Evolutionary conservation across 1,140 invertebrate genomes (phyloP).

Genomic region (Anagrus nilaparvatae): DNA sequence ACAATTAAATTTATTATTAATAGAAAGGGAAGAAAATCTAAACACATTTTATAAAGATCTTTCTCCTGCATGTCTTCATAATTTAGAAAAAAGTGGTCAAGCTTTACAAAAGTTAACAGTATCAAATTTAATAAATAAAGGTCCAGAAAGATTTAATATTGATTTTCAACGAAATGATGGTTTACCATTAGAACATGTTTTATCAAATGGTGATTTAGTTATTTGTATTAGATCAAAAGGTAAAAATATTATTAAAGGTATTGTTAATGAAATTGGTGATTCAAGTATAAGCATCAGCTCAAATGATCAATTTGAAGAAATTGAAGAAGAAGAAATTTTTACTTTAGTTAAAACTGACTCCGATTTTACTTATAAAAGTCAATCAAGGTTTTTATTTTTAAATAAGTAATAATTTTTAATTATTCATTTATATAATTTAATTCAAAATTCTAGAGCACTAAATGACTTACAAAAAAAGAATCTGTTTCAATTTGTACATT

Average conservation of each 20-base stretch:
- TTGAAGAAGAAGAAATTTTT: slow-evolving; percentile 22
- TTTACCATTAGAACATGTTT: slow-evolving; percentile 18
- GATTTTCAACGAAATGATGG: slow-evolving; percentile 20
- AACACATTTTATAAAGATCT: slow-evolving; percentile 20
- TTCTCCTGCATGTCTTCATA: slow-evolving; percentile 16
- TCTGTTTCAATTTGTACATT: slow-evolving; percentile 16
- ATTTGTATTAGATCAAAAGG: slow-evolving; percentile 21
- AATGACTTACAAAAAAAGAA: slow-evolving; percentile 21
- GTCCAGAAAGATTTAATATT: slow-evolving; percentile 20
- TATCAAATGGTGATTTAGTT: slow-evolving; percentile 22
- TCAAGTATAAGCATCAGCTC: slow-evolving; percentile 19
- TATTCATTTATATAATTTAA: slow-evolving; percentile 4
- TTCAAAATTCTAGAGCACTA: slow-evolving; percentile 21
- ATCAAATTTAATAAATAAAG: slow-evolving; percentile 19
- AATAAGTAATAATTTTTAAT: slow-evolving; percentile 2
- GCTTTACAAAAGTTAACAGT: slow-evolving; percentile 22
- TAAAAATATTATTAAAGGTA: slow-evolving; percentile 17
- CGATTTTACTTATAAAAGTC: slow-evolving; percentile 24
- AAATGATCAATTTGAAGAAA: slow-evolving; percentile 18
- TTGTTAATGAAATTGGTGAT: slow-evolving; percentile 19
- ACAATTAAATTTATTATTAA: slow-evolving; percentile 19
- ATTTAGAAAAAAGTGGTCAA: slow-evolving; percentile 22
- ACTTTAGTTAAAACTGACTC: slow-evolving; percentile 26
- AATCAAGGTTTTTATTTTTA: slow-evolving; percentile 18
- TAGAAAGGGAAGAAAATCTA: slow-evolving; percentile 24